Conservation (phyloP, 2,888 invertebrate species). For the Ennomos fuscantarius region DNA sequence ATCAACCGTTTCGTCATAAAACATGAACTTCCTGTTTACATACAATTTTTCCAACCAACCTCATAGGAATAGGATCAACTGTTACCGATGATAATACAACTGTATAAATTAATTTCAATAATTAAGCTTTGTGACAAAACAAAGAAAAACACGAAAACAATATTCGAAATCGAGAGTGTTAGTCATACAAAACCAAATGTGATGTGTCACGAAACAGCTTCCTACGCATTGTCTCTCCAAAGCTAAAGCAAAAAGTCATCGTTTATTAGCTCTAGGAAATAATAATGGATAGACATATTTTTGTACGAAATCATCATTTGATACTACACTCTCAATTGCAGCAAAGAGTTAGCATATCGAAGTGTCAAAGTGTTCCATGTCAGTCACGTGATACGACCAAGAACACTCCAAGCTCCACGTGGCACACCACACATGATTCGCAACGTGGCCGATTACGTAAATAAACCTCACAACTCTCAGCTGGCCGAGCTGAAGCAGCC, state of each 20-base stretch:
- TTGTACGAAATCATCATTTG: conserved; percentile 5
- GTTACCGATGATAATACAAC: conserved; percentile 16
- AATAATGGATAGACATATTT: background rate
- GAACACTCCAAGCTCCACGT: conserved; percentile 53
- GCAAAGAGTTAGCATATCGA: conserved; percentile 34
- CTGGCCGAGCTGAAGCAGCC: conserved; percentile 23
- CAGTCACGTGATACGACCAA: conserved; percentile 44
- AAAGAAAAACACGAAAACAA: conserved; percentile 13
- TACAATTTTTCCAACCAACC: conserved; percentile 49
- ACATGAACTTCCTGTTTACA: conserved; percentile 71
- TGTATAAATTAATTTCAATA: conserved; percentile 28
- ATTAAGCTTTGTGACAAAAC: conserved; percentile 22
- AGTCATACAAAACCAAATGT: conserved; percentile 22
- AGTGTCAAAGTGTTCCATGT: conserved; percentile 49
- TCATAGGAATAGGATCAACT: conserved; percentile 40
- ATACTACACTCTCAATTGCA: conserved; percentile 6
- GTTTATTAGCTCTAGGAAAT: conserved; percentile 12
- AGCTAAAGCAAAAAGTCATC: conserved; percentile 22
- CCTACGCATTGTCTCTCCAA: conserved; percentile 43
- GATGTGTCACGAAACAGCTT: conserved; percentile 40
- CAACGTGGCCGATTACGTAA: conserved; percentile 66
- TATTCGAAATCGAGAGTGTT: conserved; percentile 18
- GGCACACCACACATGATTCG: conserved; percentile 51
- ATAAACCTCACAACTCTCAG: conserved; percentile 12
- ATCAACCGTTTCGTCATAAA: conserved; percentile 63